Evolutionary conservation across 2,888 invertebrate species (phyloP), one percentile per base, ranked within the genome.

Genomic region (Magallana nippona): DNA sequence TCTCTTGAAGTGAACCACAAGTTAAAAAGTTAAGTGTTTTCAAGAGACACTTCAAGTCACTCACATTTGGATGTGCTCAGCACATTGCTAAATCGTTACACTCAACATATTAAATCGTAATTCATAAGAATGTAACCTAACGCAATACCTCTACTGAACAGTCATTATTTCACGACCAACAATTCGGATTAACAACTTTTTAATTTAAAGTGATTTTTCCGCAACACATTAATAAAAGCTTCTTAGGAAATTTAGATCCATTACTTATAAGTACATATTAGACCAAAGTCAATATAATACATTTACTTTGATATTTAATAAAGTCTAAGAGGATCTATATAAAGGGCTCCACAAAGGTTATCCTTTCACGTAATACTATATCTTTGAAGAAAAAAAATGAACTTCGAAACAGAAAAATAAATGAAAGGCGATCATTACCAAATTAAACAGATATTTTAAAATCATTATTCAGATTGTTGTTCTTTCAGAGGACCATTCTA

Each of bases 151-250:
- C 10, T 32, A 71, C 71, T 71, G 32, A 71, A 32, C 71, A 71
- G 11, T 11, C 22, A 27, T 44, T 44, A 27, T 27, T 71, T 27
- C 22, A 71, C 2, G 13, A 27, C 27, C 15, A 27, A 71, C 27
- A 71, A 71, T 27, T 5, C 3, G 22, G 79, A 79, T 79, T 56
- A 79, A 79, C 79, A 79, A 79, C 22, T 79, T 79, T 79, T 79
- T 82, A 82, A 82, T 82, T 82, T 55, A 60, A 44, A 63, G 27
- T 82, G 82, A 82, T 82, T 82, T 82, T 82, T 82, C 82, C 82
- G 82, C 82, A 82, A 82, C 63, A 71, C 82, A 82, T 82, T 82
- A 27, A 80, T 15, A 19, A 27, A 57, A 32, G n/a, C 32, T 13
- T 80, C 55, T 80, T 56, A 80, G 57, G 56, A 80, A 57, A 27